Conservation (phyloP, 2,888 invertebrate genomes). For the Acleris laterana region DNA sequence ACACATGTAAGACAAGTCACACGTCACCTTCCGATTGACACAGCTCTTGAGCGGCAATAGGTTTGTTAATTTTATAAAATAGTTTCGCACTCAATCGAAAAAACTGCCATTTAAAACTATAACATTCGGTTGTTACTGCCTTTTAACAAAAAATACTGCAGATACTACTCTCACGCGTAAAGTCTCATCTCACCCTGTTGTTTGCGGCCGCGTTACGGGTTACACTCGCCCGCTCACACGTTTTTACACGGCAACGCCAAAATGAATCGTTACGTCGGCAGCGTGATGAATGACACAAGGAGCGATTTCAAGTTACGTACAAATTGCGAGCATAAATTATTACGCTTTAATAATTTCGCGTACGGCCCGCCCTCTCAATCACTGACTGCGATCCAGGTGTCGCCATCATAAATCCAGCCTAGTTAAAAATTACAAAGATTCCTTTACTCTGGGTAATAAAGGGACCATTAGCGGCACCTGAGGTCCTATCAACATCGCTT, state of each 20-base stretch:
- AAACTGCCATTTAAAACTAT: no score
- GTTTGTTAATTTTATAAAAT: no score
- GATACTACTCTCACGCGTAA: no score
- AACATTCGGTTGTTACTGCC: no score
- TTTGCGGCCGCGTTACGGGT: slow-evolving; percentile 22
- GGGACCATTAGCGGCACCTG: slow-evolving; percentile 30
- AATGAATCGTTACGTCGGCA: slow-evolving; percentile 69
- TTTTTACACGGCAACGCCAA: slow-evolving; percentile 71
- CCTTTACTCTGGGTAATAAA: slow-evolving; percentile 44
- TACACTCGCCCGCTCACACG: slow-evolving; percentile 47
- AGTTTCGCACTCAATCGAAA: no score
- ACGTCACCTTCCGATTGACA: no score
- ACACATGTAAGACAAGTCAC: no score
- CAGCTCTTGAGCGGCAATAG: no score
- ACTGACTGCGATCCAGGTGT: slow-evolving; percentile 69
- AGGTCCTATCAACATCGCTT: neutral
- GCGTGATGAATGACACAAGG: slow-evolving; percentile 79
- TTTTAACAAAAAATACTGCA: no score
- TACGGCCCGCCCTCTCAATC: slow-evolving; percentile 71
- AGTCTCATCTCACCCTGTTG: neutral
- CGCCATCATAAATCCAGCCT: slow-evolving; percentile 68
- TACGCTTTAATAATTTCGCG: slow-evolving; percentile 81
- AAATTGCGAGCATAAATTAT: slow-evolving; percentile 81
- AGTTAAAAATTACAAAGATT: slow-evolving; percentile 70
- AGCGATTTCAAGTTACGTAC: slow-evolving; percentile 79